phyloP scores from a whole-genome alignment of 1,140 invertebrate species.

The Coptotermes formosanus region DNA sequence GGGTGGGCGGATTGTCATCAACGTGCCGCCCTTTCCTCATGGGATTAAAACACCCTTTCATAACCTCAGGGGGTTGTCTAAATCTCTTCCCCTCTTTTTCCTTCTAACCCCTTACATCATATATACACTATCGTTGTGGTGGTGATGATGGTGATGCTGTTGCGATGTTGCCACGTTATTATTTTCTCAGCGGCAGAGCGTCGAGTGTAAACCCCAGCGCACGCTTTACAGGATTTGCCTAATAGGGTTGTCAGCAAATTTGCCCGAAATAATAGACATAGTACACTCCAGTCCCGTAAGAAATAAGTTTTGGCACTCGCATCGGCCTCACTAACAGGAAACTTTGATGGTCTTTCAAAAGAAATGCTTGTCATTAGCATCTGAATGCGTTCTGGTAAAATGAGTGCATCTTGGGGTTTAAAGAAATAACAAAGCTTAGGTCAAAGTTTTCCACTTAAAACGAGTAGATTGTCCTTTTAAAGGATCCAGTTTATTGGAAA shows the following conservation, averaged over 20 bases:
- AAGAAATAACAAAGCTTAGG: no score
- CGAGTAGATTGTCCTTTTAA: no score
- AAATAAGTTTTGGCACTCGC: no score
- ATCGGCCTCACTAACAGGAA: no score
- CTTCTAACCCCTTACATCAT: constrained; percentile 16
- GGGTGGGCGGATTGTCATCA: background rate
- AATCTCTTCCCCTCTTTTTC: constrained; percentile 16
- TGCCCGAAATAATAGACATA: constrained; percentile 32
- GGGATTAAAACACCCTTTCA: constrained; percentile 25
- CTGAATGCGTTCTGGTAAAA: no score
- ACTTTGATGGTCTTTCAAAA: no score
- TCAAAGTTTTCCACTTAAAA: no score
- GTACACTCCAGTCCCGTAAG: background rate
- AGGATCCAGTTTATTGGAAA: no score
- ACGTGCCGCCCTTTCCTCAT: background rate
- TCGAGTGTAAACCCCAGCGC: background rate
- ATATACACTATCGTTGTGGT: background rate
- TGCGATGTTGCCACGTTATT: constrained; percentile 27
- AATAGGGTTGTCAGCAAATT: constrained; percentile 35
- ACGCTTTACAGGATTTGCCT: constrained; percentile 31
- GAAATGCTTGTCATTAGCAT: no score
- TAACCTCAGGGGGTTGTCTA: background rate
- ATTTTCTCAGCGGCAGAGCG: constrained; percentile 17
- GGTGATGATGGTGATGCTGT: background rate
- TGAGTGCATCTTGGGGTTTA: no score